Evolutionary conservation across 2,888 invertebrate species (phyloP).

Genomic region (Crocallis elinguaria): DNA sequence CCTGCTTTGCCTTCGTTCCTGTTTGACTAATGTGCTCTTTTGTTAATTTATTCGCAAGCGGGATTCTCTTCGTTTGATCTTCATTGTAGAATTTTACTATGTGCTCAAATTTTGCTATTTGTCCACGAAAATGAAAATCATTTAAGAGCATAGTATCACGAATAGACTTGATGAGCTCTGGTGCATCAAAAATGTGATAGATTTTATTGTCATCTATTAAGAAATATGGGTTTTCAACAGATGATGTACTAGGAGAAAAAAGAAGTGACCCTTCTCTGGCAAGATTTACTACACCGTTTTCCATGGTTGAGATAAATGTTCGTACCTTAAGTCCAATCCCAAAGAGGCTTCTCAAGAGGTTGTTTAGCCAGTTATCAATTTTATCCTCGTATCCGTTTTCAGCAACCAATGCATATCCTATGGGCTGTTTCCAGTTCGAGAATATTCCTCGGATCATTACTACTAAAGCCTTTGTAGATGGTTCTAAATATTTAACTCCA

Average conservation of each 20-base stretch:
- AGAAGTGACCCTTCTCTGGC: not conserved
- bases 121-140: slow-evolving; percentile 5
- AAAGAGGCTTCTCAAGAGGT: not conserved
- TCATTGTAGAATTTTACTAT: slow-evolving; percentile 31
- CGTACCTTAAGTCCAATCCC: slow-evolving; percentile 38
- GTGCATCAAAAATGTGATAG: slow-evolving; percentile 39
- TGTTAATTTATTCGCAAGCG: slow-evolving; percentile 35
- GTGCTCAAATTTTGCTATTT: slow-evolving; percentile 33
- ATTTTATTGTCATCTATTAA: slow-evolving; percentile 20
- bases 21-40: slow-evolving; percentile 29
- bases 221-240: slow-evolving; percentile 4
- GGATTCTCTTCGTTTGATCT: slow-evolving; percentile 26
- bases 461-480: slow-evolving; percentile 29
- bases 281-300: slow-evolving; percentile 2
- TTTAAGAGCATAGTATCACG: slow-evolving; percentile 2
- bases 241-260: too few species aligned
- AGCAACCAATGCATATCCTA: slow-evolving; percentile 6
- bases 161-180: slow-evolving; percentile 28
- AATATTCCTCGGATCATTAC: slow-evolving; percentile 39
- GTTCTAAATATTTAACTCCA: slow-evolving; percentile 23
- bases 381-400: not conserved
- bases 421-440: slow-evolving; percentile 36
- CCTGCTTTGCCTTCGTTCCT: slow-evolving; percentile 17
- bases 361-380: slow-evolving; percentile 8
- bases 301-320: slow-evolving; percentile 26